Percentiles rank a stretch among this genome's conserved stretches.
phyloP scores from a whole-genome alignment of 2,888 invertebrate species.

The Phengaris alcon region DNA sequence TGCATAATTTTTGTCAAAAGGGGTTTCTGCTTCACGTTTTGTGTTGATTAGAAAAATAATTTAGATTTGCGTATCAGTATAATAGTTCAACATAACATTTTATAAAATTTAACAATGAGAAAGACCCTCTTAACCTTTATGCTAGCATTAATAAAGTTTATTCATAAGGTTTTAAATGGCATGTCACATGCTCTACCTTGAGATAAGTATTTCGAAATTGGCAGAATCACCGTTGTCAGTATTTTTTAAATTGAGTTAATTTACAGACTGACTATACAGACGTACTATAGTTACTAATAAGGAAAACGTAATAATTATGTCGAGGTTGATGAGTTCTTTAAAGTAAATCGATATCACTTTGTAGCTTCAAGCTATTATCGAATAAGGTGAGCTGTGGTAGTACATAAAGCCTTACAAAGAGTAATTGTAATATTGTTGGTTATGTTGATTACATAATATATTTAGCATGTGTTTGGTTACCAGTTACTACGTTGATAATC shows the following conservation, averaged over 20 bases:
- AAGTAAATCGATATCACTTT: conserved; percentile 47
- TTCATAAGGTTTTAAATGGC: conserved; percentile 12
- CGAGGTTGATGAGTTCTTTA: conserved; percentile 51
- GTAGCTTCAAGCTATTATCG: conserved; percentile 21
- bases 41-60: too few species aligned
- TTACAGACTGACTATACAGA: not conserved
- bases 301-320: conserved; percentile 51
- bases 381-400: conserved; percentile 7
- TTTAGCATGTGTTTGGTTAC: not conserved
- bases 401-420: not conserved
- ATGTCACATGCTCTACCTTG: conserved; percentile 10
- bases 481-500: too few species aligned
- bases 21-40: too few species aligned
- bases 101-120: not conserved
- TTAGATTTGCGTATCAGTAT: not conserved
- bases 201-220: conserved; percentile 12
- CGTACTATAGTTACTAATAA: conserved; percentile 36
- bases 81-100: not conserved
- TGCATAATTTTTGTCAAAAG: too few species aligned
- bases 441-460: not conserved
- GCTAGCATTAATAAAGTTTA: not conserved
- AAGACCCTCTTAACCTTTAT: not conserved
- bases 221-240: conserved; percentile 5
- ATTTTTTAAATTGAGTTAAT: conserved; percentile 10
- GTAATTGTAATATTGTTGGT: not conserved